Conservation (phyloP, 2,113 vertebrate species). For the Peromyscus leucopus region DNA sequence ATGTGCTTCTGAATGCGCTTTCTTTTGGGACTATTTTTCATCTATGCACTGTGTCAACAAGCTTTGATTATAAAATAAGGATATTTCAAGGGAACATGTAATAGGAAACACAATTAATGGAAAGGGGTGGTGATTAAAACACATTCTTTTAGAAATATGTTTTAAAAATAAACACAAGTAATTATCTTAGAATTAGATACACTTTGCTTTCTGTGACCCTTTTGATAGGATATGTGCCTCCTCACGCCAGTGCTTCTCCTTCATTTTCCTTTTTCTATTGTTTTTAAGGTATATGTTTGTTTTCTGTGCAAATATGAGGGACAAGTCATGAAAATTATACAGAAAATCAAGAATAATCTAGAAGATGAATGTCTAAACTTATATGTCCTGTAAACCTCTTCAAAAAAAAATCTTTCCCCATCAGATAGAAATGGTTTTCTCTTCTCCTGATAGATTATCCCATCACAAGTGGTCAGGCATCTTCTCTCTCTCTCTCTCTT, state of each 20-base stretch:
- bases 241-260: not conserved
- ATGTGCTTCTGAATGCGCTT: not conserved
- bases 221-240: not conserved
- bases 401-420: not conserved
- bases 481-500: no score
- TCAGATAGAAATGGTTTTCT: not conserved
- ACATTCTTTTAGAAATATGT: not conserved
- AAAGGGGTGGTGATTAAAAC: not conserved
- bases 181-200: not conserved
- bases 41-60: not conserved
- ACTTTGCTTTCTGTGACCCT: not conserved
- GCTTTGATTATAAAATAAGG: not conserved
- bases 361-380: constrained; percentile 2
- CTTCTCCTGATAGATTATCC: not conserved
- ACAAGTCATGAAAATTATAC: not conserved
- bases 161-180: not conserved
- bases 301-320: not conserved
- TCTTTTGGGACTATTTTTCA: not conserved
- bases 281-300: not conserved
- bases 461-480: not conserved
- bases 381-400: not conserved
- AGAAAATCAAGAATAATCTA: not conserved
- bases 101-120: not conserved
- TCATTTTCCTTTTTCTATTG: not conserved
- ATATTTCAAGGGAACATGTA: not conserved